Percentiles rank a stretch among this genome's conserved stretches.
These are phyloP conservation scores for Drosophila quadrilineata DNA, from an alignment of 1,140 invertebrate species.

Conservation along the genomic window DNA sequence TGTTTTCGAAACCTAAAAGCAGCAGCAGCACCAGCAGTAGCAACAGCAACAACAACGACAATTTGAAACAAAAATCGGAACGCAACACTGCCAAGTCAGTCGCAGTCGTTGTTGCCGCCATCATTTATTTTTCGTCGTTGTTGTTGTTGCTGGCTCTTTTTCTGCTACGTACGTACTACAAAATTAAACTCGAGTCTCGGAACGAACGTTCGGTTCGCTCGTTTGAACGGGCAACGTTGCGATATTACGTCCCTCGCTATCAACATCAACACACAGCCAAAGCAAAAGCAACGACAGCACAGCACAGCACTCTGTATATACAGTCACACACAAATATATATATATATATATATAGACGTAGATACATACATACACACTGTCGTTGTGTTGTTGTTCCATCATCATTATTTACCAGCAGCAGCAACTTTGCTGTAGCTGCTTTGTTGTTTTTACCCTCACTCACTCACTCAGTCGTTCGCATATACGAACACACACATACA, in stretches of 20 bases:
- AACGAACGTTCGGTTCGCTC: constrained; percentile 60
- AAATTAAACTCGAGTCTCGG: constrained; percentile 74
- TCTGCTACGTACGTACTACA: constrained; percentile 75
- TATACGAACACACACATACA: background rate
- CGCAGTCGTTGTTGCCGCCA: constrained; percentile 48
- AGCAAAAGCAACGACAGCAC: constrained; percentile 21
- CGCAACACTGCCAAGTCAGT: constrained; percentile 75
- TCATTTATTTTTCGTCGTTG: constrained; percentile 69
- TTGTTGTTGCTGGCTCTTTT: constrained; percentile 63
- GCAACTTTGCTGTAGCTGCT: constrained; percentile 47
- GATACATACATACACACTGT: constrained; percentile 15
- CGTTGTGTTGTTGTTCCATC: constrained; percentile 63
- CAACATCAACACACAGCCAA: constrained; percentile 56
- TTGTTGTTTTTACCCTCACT: constrained; percentile 76
- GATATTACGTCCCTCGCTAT: constrained; percentile 74
- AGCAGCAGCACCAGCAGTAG: constrained; percentile 26
- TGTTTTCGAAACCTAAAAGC: constrained; percentile 65
- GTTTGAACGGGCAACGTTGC: constrained; percentile 75
- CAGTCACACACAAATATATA: constrained; percentile 28
- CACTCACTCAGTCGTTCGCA: constrained; percentile 14
- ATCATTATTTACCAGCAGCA: constrained; percentile 77
- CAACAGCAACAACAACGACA: constrained; percentile 31
- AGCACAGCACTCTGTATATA: constrained; percentile 43
- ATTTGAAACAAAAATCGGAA: constrained; percentile 75
- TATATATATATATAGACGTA: constrained; percentile 20